Base-by-base conservation (phyloP, 1,140 invertebrate species). In the Drosophila yakuba region DNA sequence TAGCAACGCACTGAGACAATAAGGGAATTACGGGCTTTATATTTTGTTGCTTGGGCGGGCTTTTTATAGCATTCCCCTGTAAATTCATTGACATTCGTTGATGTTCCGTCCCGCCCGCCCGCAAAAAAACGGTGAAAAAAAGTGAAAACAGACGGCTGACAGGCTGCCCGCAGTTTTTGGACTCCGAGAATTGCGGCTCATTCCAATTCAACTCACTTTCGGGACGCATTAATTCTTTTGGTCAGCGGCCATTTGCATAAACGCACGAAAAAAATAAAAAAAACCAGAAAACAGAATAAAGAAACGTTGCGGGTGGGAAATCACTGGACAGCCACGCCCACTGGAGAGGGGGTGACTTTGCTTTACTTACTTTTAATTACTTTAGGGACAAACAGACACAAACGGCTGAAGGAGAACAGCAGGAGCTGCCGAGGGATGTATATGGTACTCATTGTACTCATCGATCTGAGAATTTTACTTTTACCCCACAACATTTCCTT, bases 351-450 rank as follows among this genome's bases (percentile, higher is more conserved):
- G 41, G 43, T 47, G 81, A 77, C 64, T 86, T 62, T 78, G 74
- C 74, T 82, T 81, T 86, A 86, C 82, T 86, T 83, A 86, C 72
- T 89, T 88, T 88, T 88, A 88, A 88, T 88, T 88, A 88, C 83
- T 89, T 88, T 83, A 80, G 83, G 83, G 83, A 88, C 81, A 85
- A 75, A 72, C 75, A 68, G 83, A 62, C 59, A 62, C 62, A 67
- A 78, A 47, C 59, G 61, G 74, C 72, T 67, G 39, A 47, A 55
- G 60, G 39, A 54, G 25, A 54, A 23, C 48, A 55, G 64, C 28
- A 35, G 20, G 20, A 15, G 44, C 35, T 14, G 36, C 36, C 20
- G 15, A 54, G 12, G 64, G 28, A 32, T 8, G 28, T 32, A 1
- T 8, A 32, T 2, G 8, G 17, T 17, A 17, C 17, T 17, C 17